Evolutionary conservation across 2,888 invertebrate species (phyloP).

Genomic region (Lochmaea capreae): DNA sequence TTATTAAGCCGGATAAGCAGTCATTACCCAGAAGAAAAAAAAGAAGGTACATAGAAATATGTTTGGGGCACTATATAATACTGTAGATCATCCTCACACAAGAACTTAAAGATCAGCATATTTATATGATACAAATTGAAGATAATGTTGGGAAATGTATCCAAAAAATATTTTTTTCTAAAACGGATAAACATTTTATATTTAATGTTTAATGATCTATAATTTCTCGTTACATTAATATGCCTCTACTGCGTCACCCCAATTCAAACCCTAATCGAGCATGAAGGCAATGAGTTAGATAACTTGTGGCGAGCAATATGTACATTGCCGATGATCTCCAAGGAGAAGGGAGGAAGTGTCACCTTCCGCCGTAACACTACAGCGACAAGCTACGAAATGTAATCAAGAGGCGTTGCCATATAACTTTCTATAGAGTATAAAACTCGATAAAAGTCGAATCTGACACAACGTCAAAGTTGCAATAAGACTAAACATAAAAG

Average conservation of each 20-base stretch:
- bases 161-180: no score
- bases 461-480: no score
- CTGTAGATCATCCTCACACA: no score
- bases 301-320: constrained; percentile 9
- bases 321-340: not conserved
- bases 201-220: not conserved
- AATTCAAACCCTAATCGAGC: constrained; percentile 6
- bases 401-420: not conserved
- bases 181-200: not conserved
- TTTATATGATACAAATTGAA: no score
- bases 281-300: constrained; percentile 6
- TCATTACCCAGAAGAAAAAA: no score
- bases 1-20: no score
- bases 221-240: not conserved
- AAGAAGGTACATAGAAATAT: no score
- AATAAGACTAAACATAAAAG: no score
- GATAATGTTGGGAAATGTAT: no score
- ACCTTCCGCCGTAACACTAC: not conserved
- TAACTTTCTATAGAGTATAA: not conserved
- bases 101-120: no score
- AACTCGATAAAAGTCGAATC: not conserved
- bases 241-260: not conserved
- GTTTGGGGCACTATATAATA: no score
- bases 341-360: not conserved
- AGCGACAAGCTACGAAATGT: not conserved